Evolutionary conservation across 2,888 invertebrate species (phyloP).

Genomic region (Mimumesa dahlbomi): DNA sequence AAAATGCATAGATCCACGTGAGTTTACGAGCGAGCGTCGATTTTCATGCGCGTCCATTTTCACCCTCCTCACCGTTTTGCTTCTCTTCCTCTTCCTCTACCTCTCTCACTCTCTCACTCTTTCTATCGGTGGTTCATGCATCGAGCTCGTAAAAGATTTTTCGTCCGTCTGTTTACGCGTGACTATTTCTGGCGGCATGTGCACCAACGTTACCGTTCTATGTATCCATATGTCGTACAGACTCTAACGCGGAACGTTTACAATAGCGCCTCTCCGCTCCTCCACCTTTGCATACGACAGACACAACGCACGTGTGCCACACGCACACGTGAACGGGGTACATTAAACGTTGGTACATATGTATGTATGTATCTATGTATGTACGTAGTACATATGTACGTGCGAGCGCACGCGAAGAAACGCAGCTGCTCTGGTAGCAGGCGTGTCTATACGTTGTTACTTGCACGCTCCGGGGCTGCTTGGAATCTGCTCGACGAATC

Average conservation of each 20-base stretch:
- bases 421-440: slow-evolving; percentile 74
- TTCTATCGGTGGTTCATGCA: slow-evolving; percentile 44
- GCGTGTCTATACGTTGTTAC: slow-evolving; percentile 64
- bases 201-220: slow-evolving; percentile 58
- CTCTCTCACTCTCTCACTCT: slow-evolving; percentile 7
- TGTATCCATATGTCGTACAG: slow-evolving; percentile 71
- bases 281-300: slow-evolving; percentile 44
- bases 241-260: slow-evolving; percentile 70
- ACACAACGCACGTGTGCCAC: slow-evolving; percentile 41
- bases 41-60: slow-evolving; percentile 46
- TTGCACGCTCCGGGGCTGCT: slow-evolving; percentile 64
- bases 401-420: slow-evolving; percentile 61
- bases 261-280: slow-evolving; percentile 60
- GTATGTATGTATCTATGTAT: no score
- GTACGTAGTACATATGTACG: slow-evolving; percentile 23
- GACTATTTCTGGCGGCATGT: slow-evolving; percentile 71
- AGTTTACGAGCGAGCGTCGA: slow-evolving; percentile 56
- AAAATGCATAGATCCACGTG: slow-evolving; percentile 46
- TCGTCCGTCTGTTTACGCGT: slow-evolving; percentile 62
- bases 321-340: slow-evolving; percentile 5
- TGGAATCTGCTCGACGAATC: slow-evolving; percentile 28
- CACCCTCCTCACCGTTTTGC: neutral
- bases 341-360: slow-evolving; percentile 36
- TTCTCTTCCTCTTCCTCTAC: no score
- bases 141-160: slow-evolving; percentile 65